Conservation (phyloP, 2,113 vertebrate genomes). For the Syrmaticus mikado region DNA sequence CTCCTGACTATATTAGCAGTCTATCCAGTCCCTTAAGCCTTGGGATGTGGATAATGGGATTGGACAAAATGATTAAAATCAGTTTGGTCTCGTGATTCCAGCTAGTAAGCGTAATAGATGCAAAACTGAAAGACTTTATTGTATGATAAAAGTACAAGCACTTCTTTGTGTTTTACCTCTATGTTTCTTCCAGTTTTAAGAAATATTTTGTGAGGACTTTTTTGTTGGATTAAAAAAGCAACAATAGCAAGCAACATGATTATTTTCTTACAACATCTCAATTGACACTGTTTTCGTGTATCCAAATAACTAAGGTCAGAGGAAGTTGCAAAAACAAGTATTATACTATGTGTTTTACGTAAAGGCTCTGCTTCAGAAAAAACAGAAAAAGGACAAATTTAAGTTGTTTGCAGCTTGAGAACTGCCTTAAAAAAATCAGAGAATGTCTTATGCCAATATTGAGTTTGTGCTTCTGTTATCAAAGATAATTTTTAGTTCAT, state of each 20-base stretch:
- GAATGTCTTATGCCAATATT: background rate
- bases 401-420: background rate
- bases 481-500: background rate
- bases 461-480: background rate
- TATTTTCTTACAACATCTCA: background rate
- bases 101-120: background rate
- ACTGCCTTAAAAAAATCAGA: background rate
- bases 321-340: background rate
- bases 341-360: background rate
- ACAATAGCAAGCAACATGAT: background rate
- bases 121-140: background rate
- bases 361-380: background rate
- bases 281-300: background rate
- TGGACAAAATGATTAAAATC: conserved; percentile 36
- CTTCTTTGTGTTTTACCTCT: background rate
- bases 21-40: background rate
- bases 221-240: background rate
- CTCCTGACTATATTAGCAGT: background rate
- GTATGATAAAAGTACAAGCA: background rate
- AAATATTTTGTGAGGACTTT: background rate
- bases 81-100: conserved; percentile 6
- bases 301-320: background rate
- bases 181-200: background rate
- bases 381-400: background rate
- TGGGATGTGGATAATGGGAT: background rate